Conservation (phyloP, 2,113 vertebrate genomes). For the Casuarius casuarius region DNA sequence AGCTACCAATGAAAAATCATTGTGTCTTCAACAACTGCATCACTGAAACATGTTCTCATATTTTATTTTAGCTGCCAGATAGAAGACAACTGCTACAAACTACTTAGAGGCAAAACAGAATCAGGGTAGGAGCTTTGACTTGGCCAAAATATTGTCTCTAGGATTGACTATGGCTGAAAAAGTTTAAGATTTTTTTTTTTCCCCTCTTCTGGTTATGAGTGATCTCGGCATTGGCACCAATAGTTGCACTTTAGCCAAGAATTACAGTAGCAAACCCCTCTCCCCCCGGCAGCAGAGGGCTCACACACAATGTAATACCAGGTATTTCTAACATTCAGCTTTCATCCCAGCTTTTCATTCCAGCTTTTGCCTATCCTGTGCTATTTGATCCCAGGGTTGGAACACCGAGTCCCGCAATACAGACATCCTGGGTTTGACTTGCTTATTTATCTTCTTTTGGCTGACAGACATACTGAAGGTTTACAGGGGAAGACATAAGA, state of each 20-base stretch:
- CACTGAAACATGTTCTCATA: accelerated
- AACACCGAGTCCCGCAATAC: neutral
- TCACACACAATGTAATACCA: neutral
- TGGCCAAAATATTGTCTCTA: accelerated
- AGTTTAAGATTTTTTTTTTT: neutral
- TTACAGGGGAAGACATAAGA: neutral
- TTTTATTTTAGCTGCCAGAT: neutral
- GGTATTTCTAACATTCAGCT: neutral
- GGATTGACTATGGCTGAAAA: neutral
- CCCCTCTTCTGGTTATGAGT: neutral
- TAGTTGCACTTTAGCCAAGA: accelerated
- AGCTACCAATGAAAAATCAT: neutral
- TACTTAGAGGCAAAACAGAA: neutral
- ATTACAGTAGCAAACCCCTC: neutral
- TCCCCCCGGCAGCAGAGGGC: neutral
- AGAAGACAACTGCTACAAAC: neutral
- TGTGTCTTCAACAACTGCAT: neutral
- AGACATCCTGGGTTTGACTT: neutral
- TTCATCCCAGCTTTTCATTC: neutral
- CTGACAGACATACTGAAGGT: neutral
- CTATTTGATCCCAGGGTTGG: neutral
- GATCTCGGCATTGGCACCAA: accelerated
- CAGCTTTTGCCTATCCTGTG: neutral
- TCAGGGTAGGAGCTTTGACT: neutral
- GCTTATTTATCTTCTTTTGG: neutral